A percentile compares a stretch with the other conserved stretches of the same genome.
These are phyloP conservation scores for Nomada hirtipes DNA, from an alignment of 2,888 invertebrate genomes.

Conservation along the genomic window DNA sequence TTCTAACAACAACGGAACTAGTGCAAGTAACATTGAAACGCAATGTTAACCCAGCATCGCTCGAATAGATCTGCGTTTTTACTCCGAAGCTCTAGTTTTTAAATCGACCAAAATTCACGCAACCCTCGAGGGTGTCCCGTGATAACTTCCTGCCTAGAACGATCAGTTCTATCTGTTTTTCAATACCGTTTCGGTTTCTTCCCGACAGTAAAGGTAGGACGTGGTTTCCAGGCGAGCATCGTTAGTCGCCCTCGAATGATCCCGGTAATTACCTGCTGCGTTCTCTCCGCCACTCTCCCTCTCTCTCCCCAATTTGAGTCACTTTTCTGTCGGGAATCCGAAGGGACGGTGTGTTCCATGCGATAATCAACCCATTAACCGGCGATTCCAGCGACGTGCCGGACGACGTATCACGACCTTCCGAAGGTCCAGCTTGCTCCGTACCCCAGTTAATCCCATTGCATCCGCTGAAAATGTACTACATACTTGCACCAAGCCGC, in stretches of 20 bases:
- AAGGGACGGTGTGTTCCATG: conserved; percentile 67
- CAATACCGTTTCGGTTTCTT: conserved; percentile 19
- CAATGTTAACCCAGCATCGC: too few species aligned
- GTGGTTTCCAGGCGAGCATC: conserved; percentile 62
- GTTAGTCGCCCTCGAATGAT: conserved; percentile 70
- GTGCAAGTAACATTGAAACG: too few species aligned
- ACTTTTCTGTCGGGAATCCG: conserved; percentile 75
- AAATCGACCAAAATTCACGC: not conserved
- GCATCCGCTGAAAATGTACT: conserved; percentile 24
- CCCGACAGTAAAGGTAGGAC: conserved; percentile 28
- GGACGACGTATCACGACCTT: conserved; percentile 71
- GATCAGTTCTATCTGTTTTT: not conserved
- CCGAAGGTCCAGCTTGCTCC: conserved; percentile 60
- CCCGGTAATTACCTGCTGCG: conserved; percentile 73
- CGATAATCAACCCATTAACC: conserved; percentile 81
- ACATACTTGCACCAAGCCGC: not conserved
- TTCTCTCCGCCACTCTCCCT: conserved; percentile 54
- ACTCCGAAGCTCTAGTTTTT: too few species aligned
- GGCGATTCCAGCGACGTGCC: conserved; percentile 77
- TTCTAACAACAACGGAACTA: too few species aligned
- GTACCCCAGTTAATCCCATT: conserved; percentile 51
- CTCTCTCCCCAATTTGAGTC: conserved; percentile 51
- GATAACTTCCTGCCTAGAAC: not conserved
- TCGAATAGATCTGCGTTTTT: too few species aligned
- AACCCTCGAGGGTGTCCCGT: not conserved